Conservation (phyloP, 2,888 invertebrate species). For the Scelioninae gen. 1 region DNA sequence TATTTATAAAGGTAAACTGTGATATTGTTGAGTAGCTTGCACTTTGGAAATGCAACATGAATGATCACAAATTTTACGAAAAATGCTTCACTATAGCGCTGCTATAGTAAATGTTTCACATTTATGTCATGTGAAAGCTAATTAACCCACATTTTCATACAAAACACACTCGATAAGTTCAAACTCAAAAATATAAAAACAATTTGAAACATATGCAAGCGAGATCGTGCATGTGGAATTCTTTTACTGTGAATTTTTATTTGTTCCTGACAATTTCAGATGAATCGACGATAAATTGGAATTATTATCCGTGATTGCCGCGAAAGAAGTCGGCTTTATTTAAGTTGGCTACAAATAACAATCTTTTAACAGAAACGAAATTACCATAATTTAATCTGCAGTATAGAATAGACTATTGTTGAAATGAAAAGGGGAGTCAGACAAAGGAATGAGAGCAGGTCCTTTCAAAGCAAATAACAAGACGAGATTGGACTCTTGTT, state of each 20-base stretch:
- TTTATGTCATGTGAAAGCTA: constrained; percentile 22
- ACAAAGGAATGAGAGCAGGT: background rate
- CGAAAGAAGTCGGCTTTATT: constrained; percentile 9
- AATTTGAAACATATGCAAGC: background rate
- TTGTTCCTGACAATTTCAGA: background rate
- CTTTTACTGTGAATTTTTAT: background rate
- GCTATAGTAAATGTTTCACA: too few relatives aligned
- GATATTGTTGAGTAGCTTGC: constrained; percentile 23
- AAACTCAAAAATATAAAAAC: background rate
- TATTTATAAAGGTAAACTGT: constrained; percentile 28
- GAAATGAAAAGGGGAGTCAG: constrained; percentile 6
- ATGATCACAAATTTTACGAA: constrained; percentile 24
- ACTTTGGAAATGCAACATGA: constrained; percentile 18
- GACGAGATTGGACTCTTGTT: constrained; percentile 16
- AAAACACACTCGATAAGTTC: background rate
- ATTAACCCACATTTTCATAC: constrained; percentile 38
- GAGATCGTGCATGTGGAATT: background rate
- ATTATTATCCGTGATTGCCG: background rate
- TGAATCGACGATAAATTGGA: constrained; percentile 10
- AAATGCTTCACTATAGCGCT: constrained; percentile 5
- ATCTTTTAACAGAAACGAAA: constrained; percentile 15
- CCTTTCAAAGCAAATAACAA: constrained; percentile 33
- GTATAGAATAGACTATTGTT: constrained; percentile 14
- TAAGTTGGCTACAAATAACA: constrained; percentile 27
- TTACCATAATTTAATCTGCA: constrained; percentile 34